A percentile compares a stretch with the other conserved stretches of the same genome.
Conservation (phyloP, 1,140 invertebrate genomes). For the Pachyrhynchus sulphureomaculatus region DNA sequence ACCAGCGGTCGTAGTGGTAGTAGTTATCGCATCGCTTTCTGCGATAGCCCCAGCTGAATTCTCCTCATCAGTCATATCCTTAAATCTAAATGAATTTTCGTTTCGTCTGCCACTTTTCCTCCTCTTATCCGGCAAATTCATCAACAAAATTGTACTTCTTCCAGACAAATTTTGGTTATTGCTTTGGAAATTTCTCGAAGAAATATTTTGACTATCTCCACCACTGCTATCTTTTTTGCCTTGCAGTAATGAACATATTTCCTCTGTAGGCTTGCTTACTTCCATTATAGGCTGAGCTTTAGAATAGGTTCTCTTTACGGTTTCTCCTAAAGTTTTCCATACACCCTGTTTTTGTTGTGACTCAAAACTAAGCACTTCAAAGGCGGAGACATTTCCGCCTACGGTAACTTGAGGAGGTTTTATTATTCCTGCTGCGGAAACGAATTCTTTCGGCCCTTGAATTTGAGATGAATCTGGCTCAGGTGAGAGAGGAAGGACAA, state of each 20-base stretch:
- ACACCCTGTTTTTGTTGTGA: background rate
- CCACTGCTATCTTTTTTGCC: background rate
- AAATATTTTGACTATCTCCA: too few relatives aligned
- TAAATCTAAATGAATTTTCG: background rate
- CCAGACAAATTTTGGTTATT: background rate
- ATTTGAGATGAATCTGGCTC: slow-evolving; percentile 44
- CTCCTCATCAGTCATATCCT: too few relatives aligned
- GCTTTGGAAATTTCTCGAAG: too few relatives aligned
- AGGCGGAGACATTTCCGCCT: background rate
- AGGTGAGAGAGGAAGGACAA: slow-evolving; percentile 48
- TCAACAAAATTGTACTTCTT: background rate
- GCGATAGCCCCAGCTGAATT: too few relatives aligned
- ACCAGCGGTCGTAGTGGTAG: too few relatives aligned
- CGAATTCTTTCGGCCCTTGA: slow-evolving; percentile 2
- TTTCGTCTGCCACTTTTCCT: slow-evolving; percentile 30
- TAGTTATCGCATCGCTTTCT: too few relatives aligned
- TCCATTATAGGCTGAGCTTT: background rate
- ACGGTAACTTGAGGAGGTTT: slow-evolving; percentile 2
- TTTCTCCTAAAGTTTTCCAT: slow-evolving; percentile 5
- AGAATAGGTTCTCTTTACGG: background rate
- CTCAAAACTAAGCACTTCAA: slow-evolving; percentile 5
- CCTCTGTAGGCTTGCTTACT: background rate
- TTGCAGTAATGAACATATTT: slow-evolving; percentile 2
- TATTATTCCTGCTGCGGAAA: background rate
- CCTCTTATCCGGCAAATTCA: slow-evolving; percentile 40